phyloP scores from a whole-genome alignment of 2,888 invertebrate species.

The Thecophora atra region DNA sequence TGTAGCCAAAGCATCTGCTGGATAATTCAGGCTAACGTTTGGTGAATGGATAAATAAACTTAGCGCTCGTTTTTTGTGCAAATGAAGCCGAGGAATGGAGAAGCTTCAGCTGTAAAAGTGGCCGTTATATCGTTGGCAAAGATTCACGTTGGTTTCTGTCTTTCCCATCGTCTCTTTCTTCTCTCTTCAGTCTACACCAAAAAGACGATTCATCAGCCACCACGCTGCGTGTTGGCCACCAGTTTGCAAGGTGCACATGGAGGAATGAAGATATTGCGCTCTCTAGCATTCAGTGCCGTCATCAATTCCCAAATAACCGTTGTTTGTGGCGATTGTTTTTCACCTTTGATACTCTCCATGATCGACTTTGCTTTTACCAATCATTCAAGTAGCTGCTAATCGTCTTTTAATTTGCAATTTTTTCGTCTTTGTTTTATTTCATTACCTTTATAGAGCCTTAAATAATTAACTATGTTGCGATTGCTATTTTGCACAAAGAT shows the following conservation, averaged over 20 bases:
- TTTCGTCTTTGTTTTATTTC: background rate
- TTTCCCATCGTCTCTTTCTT: background rate
- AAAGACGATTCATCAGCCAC: background rate
- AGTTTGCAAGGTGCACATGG: too few species aligned
- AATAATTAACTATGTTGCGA: too few species aligned
- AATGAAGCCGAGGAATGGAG: background rate
- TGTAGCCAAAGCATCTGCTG: background rate
- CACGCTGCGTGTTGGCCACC: background rate
- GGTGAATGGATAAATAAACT: background rate
- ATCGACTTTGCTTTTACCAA: background rate
- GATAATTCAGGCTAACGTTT: background rate
- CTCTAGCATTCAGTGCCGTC: too few species aligned
- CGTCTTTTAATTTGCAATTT: background rate
- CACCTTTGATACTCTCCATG: background rate
- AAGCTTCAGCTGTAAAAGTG: background rate
- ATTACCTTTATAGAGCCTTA: background rate
- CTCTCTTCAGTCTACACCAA: background rate
- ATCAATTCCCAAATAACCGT: too few species aligned
- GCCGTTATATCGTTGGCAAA: background rate
- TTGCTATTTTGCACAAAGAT: too few species aligned
- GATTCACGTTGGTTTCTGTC: constrained; percentile 3
- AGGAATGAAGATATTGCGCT: too few species aligned
- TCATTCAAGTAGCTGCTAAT: background rate
- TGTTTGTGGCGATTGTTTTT: background rate
- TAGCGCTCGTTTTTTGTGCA: too few species aligned